These are phyloP conservation scores for Scatophagus argus DNA, from an alignment of 2,113 vertebrate genomes.

Conservation along the genomic window DNA sequence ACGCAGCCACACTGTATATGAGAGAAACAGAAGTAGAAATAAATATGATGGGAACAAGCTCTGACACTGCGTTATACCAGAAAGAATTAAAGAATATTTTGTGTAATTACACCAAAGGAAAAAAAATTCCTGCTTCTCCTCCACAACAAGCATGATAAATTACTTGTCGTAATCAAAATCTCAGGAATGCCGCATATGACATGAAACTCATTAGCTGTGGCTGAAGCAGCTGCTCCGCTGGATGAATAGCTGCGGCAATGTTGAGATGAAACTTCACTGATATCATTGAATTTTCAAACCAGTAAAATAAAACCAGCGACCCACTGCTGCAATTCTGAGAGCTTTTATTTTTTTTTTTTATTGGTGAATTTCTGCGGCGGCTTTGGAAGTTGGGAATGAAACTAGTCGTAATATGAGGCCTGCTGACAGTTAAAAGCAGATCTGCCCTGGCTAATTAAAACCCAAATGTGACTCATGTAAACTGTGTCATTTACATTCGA, in stretches of 20 bases:
- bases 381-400: constrained; percentile 46
- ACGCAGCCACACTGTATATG: constrained; percentile 7
- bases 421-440: constrained; percentile 62
- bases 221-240: constrained; percentile 63
- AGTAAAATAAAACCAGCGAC: constrained; percentile 40
- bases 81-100: constrained; percentile 45
- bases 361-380: constrained; percentile 36
- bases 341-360: constrained; percentile 33
- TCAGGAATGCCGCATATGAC: constrained; percentile 63
- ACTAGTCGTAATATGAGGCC: constrained; percentile 27
- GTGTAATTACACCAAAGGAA: constrained; percentile 55
- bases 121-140: constrained; percentile 35
- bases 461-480: constrained; percentile 57
- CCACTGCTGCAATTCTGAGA: constrained; percentile 35
- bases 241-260: constrained; percentile 57
- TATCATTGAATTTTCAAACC: constrained; percentile 56
- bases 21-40: constrained; percentile 26
- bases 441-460: constrained; percentile 57
- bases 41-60: constrained; percentile 38
- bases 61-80: constrained; percentile 32
- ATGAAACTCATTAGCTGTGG: constrained; percentile 71
- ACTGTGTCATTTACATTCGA: constrained; percentile 65
- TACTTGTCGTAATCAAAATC: constrained; percentile 65
- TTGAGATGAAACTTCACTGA: constrained; percentile 66
- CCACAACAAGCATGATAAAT: constrained; percentile 64